Percentiles rank a stretch among this genome's conserved stretches.
Conservation (phyloP, 2,113 vertebrate species). For the Meles meles region DNA sequence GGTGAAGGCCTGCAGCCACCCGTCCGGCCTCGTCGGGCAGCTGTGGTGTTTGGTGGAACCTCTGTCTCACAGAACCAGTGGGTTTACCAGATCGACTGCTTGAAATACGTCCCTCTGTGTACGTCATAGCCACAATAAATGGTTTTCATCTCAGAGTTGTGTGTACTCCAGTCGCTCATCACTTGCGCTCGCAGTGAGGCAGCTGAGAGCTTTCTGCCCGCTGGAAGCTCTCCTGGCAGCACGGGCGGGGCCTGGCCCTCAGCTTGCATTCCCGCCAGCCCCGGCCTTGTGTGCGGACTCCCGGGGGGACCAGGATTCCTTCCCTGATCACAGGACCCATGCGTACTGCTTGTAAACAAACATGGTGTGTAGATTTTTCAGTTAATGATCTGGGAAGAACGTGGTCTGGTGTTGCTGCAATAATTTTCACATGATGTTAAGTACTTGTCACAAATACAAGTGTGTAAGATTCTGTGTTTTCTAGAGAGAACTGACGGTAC, state of each 20-base stretch:
- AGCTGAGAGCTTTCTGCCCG: not conserved
- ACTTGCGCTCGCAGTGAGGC: not conserved
- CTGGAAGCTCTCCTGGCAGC: no score
- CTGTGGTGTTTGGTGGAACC: not conserved
- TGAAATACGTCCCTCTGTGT: not conserved
- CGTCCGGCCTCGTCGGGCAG: not conserved
- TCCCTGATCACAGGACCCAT: not conserved
- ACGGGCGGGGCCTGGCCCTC: not conserved
- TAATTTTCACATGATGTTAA: slow-evolving; percentile 1
- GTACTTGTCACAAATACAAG: not conserved
- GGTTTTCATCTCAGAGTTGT: not conserved
- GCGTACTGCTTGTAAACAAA: slow-evolving; percentile 23
- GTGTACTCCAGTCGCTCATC: not conserved
- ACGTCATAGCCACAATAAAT: not conserved
- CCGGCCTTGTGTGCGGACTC: not conserved
- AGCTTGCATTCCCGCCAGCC: not conserved
- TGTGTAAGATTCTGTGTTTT: not conserved
- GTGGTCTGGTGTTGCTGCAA: not conserved
- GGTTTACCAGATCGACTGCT: not conserved
- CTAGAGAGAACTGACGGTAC: not conserved
- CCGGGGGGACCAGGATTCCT: not conserved
- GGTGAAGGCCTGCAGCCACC: not conserved
- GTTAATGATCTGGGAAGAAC: not conserved
- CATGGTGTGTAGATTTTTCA: not conserved
- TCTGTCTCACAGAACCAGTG: not conserved